Evolutionary conservation across 30 jellyfish, hydroid and myxozoan species (phyloP).

Genomic region (Aurelia aurita): DNA sequence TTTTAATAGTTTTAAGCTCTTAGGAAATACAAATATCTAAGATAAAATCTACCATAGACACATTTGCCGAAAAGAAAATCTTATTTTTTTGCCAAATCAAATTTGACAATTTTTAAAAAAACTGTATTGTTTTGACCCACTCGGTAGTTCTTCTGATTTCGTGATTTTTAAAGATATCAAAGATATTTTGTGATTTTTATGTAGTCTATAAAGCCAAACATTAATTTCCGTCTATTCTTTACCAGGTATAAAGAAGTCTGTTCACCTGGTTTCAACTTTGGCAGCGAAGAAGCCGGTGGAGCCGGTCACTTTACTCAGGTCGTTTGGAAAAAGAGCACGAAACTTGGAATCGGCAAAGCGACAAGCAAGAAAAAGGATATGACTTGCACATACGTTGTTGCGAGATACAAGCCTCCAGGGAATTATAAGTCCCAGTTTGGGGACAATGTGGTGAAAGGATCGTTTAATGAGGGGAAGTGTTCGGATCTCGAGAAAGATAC

Average conservation of each 20-base stretch:
- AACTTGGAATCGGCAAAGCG: conserved; percentile 80
- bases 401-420: conserved; percentile 82
- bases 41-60: too few relatives aligned
- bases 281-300: conserved; percentile 59
- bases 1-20: too few relatives aligned
- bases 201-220: too few relatives aligned
- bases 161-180: too few relatives aligned
- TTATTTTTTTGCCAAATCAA: too few relatives aligned
- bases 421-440: conserved; percentile 57
- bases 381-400: conserved; percentile 79
- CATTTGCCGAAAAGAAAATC: too few relatives aligned
- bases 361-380: conserved; percentile 53
- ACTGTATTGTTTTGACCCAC: too few relatives aligned
- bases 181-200: too few relatives aligned
- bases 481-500: conserved; percentile 58
- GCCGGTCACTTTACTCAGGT: conserved; percentile 86
- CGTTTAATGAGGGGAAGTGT: conserved; percentile 63
- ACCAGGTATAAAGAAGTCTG: conserved; percentile 94
- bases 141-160: too few relatives aligned
- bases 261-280: conserved; percentile 78
- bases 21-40: too few relatives aligned
- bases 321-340: conserved; percentile 72
- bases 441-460: conserved; percentile 64
- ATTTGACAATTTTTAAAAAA: too few relatives aligned
- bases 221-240: background rate